Evolutionary conservation across 2,888 invertebrate species (phyloP).

Genomic region (Meghimatium bilineatum): DNA sequence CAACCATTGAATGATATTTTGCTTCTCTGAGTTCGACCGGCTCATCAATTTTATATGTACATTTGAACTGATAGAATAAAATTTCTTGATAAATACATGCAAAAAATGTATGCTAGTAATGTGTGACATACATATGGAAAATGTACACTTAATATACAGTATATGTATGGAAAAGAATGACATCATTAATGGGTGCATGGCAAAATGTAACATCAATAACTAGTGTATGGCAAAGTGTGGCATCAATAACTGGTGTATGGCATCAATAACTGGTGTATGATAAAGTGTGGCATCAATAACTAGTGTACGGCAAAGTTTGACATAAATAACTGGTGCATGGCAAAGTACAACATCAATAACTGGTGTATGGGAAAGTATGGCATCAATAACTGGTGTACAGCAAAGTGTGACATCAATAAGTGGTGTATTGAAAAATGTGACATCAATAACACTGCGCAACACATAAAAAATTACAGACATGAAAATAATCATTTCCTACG

Average conservation of each 20-base stretch:
- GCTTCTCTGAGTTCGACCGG: neutral
- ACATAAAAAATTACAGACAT: too few relatives aligned
- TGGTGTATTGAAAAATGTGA: too few relatives aligned
- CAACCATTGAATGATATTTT: conserved; percentile 2
- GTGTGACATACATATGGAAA: too few relatives aligned
- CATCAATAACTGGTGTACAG: too few relatives aligned
- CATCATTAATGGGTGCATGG: neutral
- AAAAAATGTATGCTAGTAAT: too few relatives aligned
- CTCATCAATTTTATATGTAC: conserved; percentile 14
- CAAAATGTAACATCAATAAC: neutral
- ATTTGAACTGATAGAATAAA: conserved; percentile 1
- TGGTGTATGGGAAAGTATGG: too few relatives aligned
- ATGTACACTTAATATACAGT: neutral
- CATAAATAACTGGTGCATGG: neutral
- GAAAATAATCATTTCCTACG: too few relatives aligned
- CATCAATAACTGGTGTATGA: neutral
- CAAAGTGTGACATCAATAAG: too few relatives aligned
- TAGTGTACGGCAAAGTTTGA: neutral
- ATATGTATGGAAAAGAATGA: neutral
- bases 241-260: neutral
- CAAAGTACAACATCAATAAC: too few relatives aligned
- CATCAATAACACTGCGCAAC: too few relatives aligned
- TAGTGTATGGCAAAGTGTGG: neutral
- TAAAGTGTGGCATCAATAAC: neutral
- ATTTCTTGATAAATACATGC: neutral